Conservation (phyloP, 2,888 invertebrate genomes). For the Acholoe squamosa region DNA sequence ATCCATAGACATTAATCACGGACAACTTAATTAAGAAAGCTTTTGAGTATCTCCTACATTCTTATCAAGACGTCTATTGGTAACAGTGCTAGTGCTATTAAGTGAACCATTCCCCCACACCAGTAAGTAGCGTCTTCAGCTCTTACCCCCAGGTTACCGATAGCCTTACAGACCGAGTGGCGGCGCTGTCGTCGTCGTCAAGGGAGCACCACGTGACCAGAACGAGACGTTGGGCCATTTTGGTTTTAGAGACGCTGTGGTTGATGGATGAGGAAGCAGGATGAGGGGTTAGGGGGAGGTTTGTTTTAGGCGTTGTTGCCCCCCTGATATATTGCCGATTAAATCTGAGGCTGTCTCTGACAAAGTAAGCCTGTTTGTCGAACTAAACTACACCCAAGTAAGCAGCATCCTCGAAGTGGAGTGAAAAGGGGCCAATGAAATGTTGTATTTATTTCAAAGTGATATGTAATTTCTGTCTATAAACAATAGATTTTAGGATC, state of each 20-base stretch:
- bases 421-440: no score
- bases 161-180: background rate
- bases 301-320: conserved; percentile 1
- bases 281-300: background rate
- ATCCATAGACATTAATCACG: no score
- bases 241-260: conserved; percentile 15
- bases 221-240: background rate
- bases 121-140: no score
- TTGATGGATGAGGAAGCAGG: conserved; percentile 4
- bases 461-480: no score
- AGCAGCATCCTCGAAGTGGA: background rate
- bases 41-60: no score
- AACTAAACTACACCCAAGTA: background rate
- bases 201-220: background rate
- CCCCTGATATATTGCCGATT: background rate
- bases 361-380: background rate
- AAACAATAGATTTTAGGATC: no score
- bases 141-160: no score
- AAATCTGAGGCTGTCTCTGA: conserved; percentile 19
- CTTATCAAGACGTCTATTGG: no score
- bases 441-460: no score
- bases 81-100: no score
- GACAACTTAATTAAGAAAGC: no score
- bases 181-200: background rate
- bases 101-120: no score